Evolutionary conservation across 37 sponge, comb jelly and placozoan species (phyloP).

Genomic region (Beroe forskalii): DNA sequence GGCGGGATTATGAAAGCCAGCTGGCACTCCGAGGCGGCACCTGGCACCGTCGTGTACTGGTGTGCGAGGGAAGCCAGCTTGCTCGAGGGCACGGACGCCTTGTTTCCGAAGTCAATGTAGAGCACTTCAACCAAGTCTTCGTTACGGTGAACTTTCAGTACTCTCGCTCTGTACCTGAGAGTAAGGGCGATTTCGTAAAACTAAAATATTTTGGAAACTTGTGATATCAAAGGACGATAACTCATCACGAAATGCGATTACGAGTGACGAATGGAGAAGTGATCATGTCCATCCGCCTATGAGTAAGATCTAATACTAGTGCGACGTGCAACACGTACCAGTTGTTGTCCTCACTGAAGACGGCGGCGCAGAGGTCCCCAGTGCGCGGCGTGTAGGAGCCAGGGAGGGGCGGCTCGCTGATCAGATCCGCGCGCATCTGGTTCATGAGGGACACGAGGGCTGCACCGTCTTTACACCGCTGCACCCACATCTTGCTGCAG

Average conservation of each 20-base stretch:
- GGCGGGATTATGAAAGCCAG: conserved; percentile 61
- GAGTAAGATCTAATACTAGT: too few species aligned
- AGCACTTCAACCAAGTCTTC: conserved; percentile 70
- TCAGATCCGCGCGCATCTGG: conserved; percentile 74
- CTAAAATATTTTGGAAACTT: too few species aligned
- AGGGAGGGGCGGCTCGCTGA: conserved; percentile 80
- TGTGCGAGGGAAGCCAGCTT: background rate
- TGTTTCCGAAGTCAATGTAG: conserved; percentile 86
- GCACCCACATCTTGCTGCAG: conserved; percentile 61
- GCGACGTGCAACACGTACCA: too few species aligned
- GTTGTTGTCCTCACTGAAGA: conserved; percentile 74
- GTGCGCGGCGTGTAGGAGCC: conserved; percentile 80
- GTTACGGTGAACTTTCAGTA: conserved; percentile 71
- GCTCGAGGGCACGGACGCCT: background rate
- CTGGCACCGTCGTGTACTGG: background rate
- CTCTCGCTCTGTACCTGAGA: conserved; percentile 86
- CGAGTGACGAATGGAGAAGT: too few species aligned
- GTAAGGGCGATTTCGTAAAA: too few species aligned
- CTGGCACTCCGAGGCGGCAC: conserved; percentile 49
- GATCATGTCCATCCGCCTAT: too few species aligned
- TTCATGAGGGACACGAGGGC: conserved; percentile 78
- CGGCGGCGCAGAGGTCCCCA: conserved; percentile 76
- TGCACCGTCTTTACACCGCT: conserved; percentile 65
- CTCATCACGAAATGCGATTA: too few species aligned
- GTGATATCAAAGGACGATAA: too few species aligned